Percentiles rank a stretch among this genome's conserved stretches.
phyloP scores from a whole-genome alignment of 2,888 invertebrate species.

The Drosophila prolongata region DNA sequence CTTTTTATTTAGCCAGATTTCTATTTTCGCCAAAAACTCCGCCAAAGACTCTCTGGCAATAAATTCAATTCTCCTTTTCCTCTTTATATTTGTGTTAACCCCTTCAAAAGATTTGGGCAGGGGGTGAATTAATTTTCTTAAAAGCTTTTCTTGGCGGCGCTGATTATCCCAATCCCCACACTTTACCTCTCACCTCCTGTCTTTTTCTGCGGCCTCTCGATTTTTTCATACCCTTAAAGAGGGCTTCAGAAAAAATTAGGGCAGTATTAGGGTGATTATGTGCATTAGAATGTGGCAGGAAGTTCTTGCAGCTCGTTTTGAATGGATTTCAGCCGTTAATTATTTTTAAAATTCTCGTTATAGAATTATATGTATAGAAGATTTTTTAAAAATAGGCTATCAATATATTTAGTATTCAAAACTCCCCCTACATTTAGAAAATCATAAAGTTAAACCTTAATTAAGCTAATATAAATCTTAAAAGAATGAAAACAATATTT shows the following conservation, averaged over 20 bases:
- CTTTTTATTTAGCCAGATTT: slow-evolving; percentile 67
- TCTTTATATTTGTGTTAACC: slow-evolving; percentile 19
- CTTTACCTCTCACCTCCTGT: not conserved
- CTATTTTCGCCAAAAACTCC: slow-evolving; percentile 51
- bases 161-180: slow-evolving; percentile 65
- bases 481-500: too few relatives aligned
- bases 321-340: too few relatives aligned
- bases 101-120: slow-evolving; percentile 21
- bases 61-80: slow-evolving; percentile 55
- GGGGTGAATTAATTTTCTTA: slow-evolving; percentile 76
- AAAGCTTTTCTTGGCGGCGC: slow-evolving; percentile 77
- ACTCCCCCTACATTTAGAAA: not conserved
- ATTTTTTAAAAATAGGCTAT: too few relatives aligned
- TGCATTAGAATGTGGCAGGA: not conserved
- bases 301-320: too few relatives aligned
- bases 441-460: too few relatives aligned
- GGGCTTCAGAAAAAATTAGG: not conserved
- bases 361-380: too few relatives aligned
- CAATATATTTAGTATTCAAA: too few relatives aligned
- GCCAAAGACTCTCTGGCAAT: slow-evolving; percentile 51
- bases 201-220: slow-evolving; percentile 6
- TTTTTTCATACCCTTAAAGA: slow-evolving; percentile 2
- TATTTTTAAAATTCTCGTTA: too few relatives aligned
- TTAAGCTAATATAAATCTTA: too few relatives aligned
- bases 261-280: not conserved